Conservation (phyloP, 2,113 vertebrate species). For the cattle (Bos taurus) region DNA sequence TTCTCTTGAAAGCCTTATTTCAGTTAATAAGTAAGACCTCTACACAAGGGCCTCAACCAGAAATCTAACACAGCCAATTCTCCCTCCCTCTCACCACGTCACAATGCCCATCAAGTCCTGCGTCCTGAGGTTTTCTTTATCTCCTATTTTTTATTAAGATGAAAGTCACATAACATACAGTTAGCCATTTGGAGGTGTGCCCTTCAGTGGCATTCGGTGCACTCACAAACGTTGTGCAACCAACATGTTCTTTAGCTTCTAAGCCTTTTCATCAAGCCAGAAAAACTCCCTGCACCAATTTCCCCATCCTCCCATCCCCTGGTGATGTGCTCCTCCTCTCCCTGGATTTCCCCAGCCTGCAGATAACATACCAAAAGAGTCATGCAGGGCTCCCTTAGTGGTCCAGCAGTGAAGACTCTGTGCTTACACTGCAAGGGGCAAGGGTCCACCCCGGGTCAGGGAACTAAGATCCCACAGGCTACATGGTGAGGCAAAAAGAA, state of each 20-base stretch:
- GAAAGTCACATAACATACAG: neutral
- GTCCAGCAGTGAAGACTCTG: neutral
- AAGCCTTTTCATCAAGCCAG: neutral
- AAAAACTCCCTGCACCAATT: too few species aligned
- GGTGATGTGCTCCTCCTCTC: neutral
- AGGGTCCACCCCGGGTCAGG: neutral
- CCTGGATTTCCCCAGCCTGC: neutral
- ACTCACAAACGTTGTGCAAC: rapidly evolving
- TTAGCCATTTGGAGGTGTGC: neutral
- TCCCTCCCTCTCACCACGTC: too few species aligned
- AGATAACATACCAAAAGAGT: neutral
- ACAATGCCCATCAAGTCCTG: neutral
- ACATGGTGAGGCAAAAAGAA: rapidly evolving
- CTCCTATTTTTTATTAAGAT: neutral
- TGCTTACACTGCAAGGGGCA: neutral
- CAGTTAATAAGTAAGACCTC: neutral
- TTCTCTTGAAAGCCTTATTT: neutral
- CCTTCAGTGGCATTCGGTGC: neutral
- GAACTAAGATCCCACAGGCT: neutral
- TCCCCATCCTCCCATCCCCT: neutral
- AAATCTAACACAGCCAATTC: neutral
- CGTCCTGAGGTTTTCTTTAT: neutral
- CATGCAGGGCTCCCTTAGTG: neutral
- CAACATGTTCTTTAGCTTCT: neutral
- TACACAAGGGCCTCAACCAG: too few species aligned